Percentiles rank a stretch among this genome's conserved stretches.
Conservation (phyloP, 2,113 vertebrate species). For the Siniperca knerii region DNA sequence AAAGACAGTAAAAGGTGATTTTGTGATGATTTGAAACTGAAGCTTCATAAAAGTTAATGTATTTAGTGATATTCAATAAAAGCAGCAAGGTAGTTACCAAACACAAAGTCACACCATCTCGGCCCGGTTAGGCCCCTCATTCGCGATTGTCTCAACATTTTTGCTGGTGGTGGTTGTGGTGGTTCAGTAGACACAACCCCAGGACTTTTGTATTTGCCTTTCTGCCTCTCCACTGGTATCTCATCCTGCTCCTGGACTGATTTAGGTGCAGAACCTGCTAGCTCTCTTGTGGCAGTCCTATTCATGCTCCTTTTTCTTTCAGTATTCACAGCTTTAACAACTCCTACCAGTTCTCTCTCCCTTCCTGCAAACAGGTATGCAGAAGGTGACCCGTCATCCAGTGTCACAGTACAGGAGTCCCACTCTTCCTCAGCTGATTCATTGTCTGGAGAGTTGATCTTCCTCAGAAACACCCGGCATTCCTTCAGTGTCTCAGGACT, state of each 20-base stretch:
- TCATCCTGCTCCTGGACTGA: slow-evolving; percentile 57
- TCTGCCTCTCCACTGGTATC: slow-evolving; percentile 46
- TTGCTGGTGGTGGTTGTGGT: slow-evolving; percentile 81
- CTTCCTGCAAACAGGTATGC: slow-evolving; percentile 66
- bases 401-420: slow-evolving; percentile 84
- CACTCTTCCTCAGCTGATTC: slow-evolving; percentile 80
- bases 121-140: slow-evolving; percentile 89
- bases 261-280: slow-evolving; percentile 33
- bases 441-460: slow-evolving; percentile 91
- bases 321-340: slow-evolving; percentile 78
- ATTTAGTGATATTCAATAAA: slow-evolving; percentile 14
- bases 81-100: slow-evolving; percentile 86
- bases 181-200: slow-evolving; percentile 60
- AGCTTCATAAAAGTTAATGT: not conserved
- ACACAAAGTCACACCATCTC: slow-evolving; percentile 91
- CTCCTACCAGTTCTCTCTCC: slow-evolving; percentile 52
- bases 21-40: not conserved
- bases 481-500: slow-evolving; percentile 92
- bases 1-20: slow-evolving; percentile 27
- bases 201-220: slow-evolving; percentile 66
- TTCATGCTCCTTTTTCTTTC: slow-evolving; percentile 54
- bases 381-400: slow-evolving; percentile 78
- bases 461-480: slow-evolving; percentile 96
- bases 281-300: slow-evolving; percentile 46
- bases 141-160: slow-evolving; percentile 91